Evolutionary conservation across 1,140 invertebrate species (phyloP), one percentile per base, ranked within the genome.

Genomic region (Drosophila willistoni): DNA sequence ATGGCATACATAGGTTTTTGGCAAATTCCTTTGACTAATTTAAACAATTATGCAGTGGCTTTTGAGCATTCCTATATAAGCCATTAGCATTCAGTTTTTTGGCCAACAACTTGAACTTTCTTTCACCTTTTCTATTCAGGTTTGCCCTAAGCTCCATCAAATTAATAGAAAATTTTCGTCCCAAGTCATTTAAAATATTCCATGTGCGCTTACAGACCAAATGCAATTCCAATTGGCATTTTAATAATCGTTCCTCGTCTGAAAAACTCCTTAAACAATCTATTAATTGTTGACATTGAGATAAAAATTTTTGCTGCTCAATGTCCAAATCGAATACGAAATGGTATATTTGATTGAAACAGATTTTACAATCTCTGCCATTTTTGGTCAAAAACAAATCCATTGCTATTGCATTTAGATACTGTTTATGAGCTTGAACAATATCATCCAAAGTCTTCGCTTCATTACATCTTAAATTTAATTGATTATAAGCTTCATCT

Each of bases 401-500:
- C 0, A 7, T 7, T n/a, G 47, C 65, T 1, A 87, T 77, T 12
- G 19, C 29, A 0, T 36, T n/a, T 5, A 86, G 34, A 64, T 83
- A 86, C 1, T 1, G 33, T 19, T 10, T 51, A 29, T 87, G 77
- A 1, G 61, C 42, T 0, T 10, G 14, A 7, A 82, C 42, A 6
- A 87, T 7, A 1, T 79, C 75, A 3, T 87, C 79, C 0, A 87
- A 5, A 4, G 64, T 68, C 0, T 14, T 22, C 1, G 57, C 47
- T 7, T 34, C 1, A 2, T n/a, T 47, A 17, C 47, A 77, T 9
- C 5, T 41, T 0, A 19, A 5, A 1, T 34, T 22, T 0, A 87
- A 51, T 4, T 13, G 7, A 1, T 10, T 29, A 4, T 59, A 71
- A 2, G 72, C 69, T 4, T 63, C 29, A 19, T 54, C 59, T 6